phyloP scores from a whole-genome alignment of 23 tunicate species.

The Phallusia fumigata region DNA sequence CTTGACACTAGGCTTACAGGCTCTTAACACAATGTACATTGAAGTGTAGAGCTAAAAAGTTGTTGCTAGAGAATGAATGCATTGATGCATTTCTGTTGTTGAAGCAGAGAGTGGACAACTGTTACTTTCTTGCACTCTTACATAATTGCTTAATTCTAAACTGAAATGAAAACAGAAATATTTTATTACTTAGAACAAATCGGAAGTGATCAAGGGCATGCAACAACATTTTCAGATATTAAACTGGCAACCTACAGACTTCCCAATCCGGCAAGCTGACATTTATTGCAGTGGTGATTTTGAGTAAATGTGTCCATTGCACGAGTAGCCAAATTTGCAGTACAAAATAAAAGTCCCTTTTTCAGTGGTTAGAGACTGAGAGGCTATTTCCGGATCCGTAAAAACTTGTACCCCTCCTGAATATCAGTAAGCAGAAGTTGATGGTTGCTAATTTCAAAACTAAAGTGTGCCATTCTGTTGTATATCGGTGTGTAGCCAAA shows the following conservation, averaged over 20 bases:
- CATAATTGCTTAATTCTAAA: neutral
- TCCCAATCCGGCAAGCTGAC: neutral
- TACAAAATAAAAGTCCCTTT: slow-evolving; percentile 6
- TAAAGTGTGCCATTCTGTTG: slow-evolving; percentile 5
- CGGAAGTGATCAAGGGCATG: neutral
- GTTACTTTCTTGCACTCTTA: no score
- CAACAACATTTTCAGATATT: no score
- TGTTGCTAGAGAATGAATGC: neutral
- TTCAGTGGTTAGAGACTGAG: neutral
- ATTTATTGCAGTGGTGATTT: neutral
- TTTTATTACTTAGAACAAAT: neutral
- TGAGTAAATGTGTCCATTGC: neutral
- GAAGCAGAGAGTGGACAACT: neutral
- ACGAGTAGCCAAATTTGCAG: neutral
- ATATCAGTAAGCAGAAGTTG: slow-evolving; percentile 17
- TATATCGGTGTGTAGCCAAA: neutral
- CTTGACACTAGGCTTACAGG: no score
- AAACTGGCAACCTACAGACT: neutral
- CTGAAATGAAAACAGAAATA: neutral
- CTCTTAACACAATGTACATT: no score
- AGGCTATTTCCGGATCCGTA: slow-evolving; percentile 14
- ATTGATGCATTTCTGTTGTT: slow-evolving; percentile 16
- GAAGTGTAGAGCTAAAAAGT: no score
- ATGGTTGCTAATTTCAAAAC: neutral
- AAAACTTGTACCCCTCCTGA: neutral